phyloP scores from a whole-genome alignment of 2,113 vertebrate species.

The Pitta sordida region DNA sequence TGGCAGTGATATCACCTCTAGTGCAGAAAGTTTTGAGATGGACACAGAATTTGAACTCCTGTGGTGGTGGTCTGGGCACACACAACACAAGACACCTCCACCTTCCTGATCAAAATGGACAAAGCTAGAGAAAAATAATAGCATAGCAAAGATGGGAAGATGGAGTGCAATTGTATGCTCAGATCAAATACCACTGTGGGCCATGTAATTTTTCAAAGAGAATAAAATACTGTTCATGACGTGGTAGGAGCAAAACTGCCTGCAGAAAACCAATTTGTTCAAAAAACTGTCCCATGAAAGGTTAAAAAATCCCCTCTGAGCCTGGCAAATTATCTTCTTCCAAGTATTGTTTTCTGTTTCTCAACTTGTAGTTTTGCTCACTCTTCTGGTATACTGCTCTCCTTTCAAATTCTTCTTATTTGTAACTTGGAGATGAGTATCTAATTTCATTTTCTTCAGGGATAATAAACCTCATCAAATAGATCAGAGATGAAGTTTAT shows the following conservation, averaged over 20 bases:
- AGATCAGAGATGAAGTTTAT: not conserved
- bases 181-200: not conserved
- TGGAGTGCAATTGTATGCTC: not conserved
- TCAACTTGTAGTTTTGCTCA: not conserved
- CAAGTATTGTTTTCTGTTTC: not conserved
- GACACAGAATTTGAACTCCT: not conserved
- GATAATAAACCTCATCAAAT: not conserved
- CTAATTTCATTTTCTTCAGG: not conserved
- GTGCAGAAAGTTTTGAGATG: not conserved
- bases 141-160: not conserved
- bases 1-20: not conserved
- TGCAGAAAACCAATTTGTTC: not conserved
- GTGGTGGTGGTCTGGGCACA: not conserved
- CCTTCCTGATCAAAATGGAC: not conserved
- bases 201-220: not conserved
- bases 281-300: not conserved
- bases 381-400: not conserved
- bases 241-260: not conserved
- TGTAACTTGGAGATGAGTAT: not conserved
- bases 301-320: not conserved
- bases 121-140: not conserved
- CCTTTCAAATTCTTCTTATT: not conserved
- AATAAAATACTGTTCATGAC: not conserved
- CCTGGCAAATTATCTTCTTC: not conserved
- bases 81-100: not conserved